Percentiles rank a stretch among this genome's conserved stretches.
Conservation (phyloP, 2,113 vertebrate species). For the Ceyx melanurus region DNA sequence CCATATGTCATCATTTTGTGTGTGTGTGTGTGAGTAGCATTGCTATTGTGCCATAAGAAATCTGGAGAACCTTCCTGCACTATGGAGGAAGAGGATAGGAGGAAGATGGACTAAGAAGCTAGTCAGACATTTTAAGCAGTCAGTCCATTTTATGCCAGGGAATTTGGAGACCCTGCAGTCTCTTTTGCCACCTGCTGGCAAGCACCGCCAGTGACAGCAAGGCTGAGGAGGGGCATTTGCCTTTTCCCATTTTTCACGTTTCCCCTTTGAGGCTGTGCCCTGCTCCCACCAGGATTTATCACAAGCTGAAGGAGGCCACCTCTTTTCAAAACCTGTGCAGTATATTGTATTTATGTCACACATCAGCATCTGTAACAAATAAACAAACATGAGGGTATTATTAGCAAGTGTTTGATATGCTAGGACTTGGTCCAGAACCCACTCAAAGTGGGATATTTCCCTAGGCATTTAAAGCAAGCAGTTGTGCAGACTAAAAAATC, state of each 20-base stretch:
- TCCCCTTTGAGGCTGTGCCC: neutral
- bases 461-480: neutral
- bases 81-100: neutral
- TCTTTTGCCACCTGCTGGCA: slow-evolving; percentile 13
- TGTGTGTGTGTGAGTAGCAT: neutral
- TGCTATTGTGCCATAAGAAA: neutral
- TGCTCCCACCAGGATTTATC: neutral
- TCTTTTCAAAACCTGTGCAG: neutral
- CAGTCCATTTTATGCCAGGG: neutral
- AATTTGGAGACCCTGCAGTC: neutral
- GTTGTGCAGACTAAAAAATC: neutral
- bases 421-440: neutral
- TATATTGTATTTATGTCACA: neutral
- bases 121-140: neutral
- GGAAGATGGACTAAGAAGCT: fast-evolving
- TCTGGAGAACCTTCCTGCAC: neutral
- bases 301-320: neutral
- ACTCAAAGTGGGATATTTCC: neutral
- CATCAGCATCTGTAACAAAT: neutral
- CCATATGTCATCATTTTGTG: neutral
- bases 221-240: neutral
- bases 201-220: neutral
- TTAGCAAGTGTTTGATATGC: neutral
- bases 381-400: neutral
- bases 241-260: neutral